These are phyloP conservation scores for Tricholaema leucomelas DNA, from an alignment of 2,113 vertebrate species.

Conservation along the genomic window DNA sequence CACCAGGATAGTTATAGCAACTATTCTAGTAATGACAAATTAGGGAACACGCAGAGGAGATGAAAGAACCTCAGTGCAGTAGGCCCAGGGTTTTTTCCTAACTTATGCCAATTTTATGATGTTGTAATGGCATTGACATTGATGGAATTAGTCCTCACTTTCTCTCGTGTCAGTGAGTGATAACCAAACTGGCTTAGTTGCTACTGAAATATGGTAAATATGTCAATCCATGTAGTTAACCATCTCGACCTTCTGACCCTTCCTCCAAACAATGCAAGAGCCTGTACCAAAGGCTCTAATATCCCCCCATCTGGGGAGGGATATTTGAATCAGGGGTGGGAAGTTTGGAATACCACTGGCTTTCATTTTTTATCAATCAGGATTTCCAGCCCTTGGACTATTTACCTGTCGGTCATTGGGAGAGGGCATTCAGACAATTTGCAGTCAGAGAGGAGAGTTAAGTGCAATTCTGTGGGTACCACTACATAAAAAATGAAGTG, in stretches of 20 bases:
- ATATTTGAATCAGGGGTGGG: not conserved
- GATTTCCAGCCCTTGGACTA: not conserved
- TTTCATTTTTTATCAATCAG: not conserved
- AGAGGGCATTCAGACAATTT: not conserved
- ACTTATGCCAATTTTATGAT: conserved; percentile 47
- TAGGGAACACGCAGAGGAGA: conserved; percentile 68
- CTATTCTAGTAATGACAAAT: conserved; percentile 74
- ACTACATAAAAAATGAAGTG: not conserved
- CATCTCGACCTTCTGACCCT: not conserved
- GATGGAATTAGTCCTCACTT: conserved; percentile 31
- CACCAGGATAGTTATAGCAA: conserved; percentile 74
- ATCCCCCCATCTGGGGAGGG: not conserved
- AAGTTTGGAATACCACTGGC: not conserved
- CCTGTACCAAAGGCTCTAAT: not conserved
- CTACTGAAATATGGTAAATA: conserved; percentile 11
- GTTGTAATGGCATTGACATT: conserved; percentile 41
- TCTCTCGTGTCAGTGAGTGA: not conserved
- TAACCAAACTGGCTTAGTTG: not conserved
- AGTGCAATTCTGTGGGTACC: not conserved
- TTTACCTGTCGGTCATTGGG: not conserved
- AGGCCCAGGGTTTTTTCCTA: conserved; percentile 18
- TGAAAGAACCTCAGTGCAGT: conserved; percentile 58
- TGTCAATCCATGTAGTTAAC: not conserved
- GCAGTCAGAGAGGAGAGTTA: not conserved
- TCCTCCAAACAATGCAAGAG: not conserved